Evolutionary conservation across 2,797 vertebrate genomes (phyloP).

Genomic region (Siniperca obscura): DNA sequence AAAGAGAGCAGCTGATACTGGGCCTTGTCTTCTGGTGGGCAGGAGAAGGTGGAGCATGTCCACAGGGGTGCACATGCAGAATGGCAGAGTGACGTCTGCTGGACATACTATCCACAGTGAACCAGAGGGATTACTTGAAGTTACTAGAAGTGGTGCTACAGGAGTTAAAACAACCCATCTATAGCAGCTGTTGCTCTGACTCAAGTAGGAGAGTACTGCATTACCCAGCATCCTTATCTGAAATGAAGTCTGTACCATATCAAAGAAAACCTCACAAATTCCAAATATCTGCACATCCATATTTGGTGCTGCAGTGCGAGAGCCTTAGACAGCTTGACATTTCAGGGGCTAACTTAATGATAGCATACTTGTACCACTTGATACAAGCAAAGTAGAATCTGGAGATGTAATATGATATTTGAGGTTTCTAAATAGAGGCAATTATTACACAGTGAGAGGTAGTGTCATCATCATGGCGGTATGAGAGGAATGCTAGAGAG

Average conservation of each 20-base stretch:
- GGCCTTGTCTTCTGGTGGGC: constrained; percentile 10
- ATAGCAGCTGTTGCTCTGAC: constrained; percentile 45
- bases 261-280: constrained; percentile 38
- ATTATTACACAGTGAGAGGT: constrained; percentile 55
- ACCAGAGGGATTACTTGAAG: constrained; percentile 32
- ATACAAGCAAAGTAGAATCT: constrained; percentile 53
- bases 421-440: constrained; percentile 59
- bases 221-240: constrained; percentile 46
- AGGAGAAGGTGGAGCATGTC: constrained; percentile 24
- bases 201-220: neutral
- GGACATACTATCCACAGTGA: constrained; percentile 32
- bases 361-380: constrained; percentile 38
- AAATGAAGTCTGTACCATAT: constrained; percentile 21
- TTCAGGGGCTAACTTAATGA: constrained; percentile 50
- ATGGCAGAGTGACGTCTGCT: constrained; percentile 14
- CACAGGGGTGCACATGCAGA: constrained; percentile 19
- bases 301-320: constrained; percentile 53
- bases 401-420: constrained; percentile 59
- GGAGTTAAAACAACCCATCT: constrained; percentile 35
- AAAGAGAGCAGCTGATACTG: constrained; percentile 60
- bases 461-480: constrained; percentile 41
- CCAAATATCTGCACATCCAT: constrained; percentile 50
- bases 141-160: constrained; percentile 19
- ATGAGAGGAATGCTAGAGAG: constrained; percentile 60
- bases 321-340: constrained; percentile 30